Conservation (phyloP, 2,888 invertebrate species). For the Hemistola chrysoprasaria region DNA sequence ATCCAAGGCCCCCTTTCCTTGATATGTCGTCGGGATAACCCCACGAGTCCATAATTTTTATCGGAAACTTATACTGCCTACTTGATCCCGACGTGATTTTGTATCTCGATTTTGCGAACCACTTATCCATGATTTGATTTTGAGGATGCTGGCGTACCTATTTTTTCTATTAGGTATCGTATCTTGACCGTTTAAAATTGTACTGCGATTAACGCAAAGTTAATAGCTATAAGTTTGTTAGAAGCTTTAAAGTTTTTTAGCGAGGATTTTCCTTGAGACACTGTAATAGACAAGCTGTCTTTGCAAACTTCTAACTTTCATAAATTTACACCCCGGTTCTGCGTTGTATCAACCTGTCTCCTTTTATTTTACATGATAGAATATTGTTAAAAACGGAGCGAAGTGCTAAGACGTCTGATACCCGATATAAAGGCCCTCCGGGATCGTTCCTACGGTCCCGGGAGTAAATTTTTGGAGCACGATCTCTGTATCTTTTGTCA, state of each 20-base stretch:
- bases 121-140: conserved; percentile 5
- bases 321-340: conserved; percentile 17
- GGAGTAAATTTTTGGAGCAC: conserved; percentile 50
- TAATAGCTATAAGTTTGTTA: conserved; percentile 1
- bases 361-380: conserved; percentile 36
- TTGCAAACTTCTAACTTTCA: conserved; percentile 26
- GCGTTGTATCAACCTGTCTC: conserved; percentile 22
- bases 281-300: neutral
- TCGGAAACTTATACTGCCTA: conserved; percentile 43
- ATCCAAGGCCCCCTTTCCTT: conserved; percentile 51
- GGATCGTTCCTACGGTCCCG: conserved; percentile 47
- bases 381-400: conserved; percentile 46
- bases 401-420: conserved; percentile 53
- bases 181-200: conserved; percentile 1
- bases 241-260: conserved; percentile 1
- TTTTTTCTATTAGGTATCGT: too few relatives aligned
- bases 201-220: conserved; percentile 10
- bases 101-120: conserved; percentile 12
- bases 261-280: conserved; percentile 6
- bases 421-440: conserved; percentile 49
- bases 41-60: conserved; percentile 65
- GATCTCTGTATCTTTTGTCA: conserved; percentile 50
- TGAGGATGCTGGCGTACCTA: too few relatives aligned
- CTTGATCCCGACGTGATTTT: conserved; percentile 25
- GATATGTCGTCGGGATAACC: conserved; percentile 67